phyloP scores from a whole-genome alignment of 2,797 vertebrate species.

The Parotocinclus haroldoi region DNA sequence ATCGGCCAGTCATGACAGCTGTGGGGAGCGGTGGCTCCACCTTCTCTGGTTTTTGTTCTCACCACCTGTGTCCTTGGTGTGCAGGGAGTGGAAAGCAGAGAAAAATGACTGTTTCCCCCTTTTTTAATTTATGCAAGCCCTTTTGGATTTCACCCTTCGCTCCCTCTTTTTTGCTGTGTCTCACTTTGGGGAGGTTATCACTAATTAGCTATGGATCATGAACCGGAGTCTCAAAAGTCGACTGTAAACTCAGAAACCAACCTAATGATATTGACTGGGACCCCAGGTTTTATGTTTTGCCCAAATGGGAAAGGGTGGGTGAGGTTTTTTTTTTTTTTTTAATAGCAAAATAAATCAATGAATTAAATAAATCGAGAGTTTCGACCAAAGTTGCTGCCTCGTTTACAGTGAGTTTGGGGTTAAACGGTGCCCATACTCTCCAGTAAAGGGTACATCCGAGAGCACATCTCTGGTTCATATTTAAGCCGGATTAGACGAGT shows the following conservation, averaged over 20 bases:
- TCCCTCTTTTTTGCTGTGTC: conserved; percentile 62
- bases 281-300: conserved; percentile 84
- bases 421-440: conserved; percentile 79
- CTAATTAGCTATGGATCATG: conserved; percentile 71
- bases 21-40: conserved; percentile 87
- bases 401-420: conserved; percentile 99
- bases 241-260: conserved; percentile 68
- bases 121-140: conserved; percentile 99
- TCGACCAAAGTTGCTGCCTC: conserved; percentile 99
- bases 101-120: conserved; percentile 85
- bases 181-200: conserved; percentile 78
- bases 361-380: conserved; percentile 80
- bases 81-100: conserved; percentile 88
- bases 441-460: conserved; percentile 69
- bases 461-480: conserved; percentile 66
- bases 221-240: conserved; percentile 66
- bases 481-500: conserved; percentile 82
- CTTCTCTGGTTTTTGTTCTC: conserved; percentile 59
- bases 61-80: conserved; percentile 69
- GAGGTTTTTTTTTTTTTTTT: conserved; percentile 67
- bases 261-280: conserved; percentile 70
- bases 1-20: conserved; percentile 99
- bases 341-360: conserved; percentile 74
- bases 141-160: conserved; percentile 92
- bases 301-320: conserved; percentile 77